Percentiles rank a stretch among this genome's conserved stretches.
phyloP scores from a whole-genome alignment of 2,888 invertebrate species.

The Sphaerophoria taeniata region DNA sequence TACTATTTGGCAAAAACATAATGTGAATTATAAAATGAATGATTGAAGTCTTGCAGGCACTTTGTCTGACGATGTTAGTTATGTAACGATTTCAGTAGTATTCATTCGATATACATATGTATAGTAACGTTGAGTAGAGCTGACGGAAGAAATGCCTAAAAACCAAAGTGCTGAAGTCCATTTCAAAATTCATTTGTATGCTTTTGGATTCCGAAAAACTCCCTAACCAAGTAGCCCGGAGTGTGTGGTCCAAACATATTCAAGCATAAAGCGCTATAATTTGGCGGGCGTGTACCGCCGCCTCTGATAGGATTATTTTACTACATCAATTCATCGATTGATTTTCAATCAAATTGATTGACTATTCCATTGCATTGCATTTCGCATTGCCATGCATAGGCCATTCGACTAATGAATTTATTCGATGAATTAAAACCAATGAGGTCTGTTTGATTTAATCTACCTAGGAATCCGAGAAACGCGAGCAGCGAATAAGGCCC shows the following conservation, averaged over 20 bases:
- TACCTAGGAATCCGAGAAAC: not conserved
- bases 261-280: not conserved
- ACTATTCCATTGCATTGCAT: slow-evolving; percentile 29
- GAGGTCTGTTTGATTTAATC: not conserved
- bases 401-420: slow-evolving; percentile 51
- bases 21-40: too few species aligned
- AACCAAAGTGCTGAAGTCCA: too few species aligned
- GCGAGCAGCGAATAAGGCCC: too few species aligned
- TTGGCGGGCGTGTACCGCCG: not conserved
- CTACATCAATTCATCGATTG: slow-evolving; percentile 31
- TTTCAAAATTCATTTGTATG: too few species aligned
- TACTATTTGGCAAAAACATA: too few species aligned
- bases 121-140: too few species aligned
- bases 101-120: too few species aligned
- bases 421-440: slow-evolving; percentile 51
- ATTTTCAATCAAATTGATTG: slow-evolving; percentile 49
- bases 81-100: too few species aligned
- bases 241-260: not conserved
- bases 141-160: too few species aligned
- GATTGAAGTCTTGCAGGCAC: too few species aligned
- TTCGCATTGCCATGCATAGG: not conserved
- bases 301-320: slow-evolving; percentile 6
- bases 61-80: too few species aligned
- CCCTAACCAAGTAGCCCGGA: not conserved
- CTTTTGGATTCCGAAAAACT: too few species aligned